Conservation (phyloP, 2,888 invertebrate species). For the Pristionchus maxplancki region DNA sequence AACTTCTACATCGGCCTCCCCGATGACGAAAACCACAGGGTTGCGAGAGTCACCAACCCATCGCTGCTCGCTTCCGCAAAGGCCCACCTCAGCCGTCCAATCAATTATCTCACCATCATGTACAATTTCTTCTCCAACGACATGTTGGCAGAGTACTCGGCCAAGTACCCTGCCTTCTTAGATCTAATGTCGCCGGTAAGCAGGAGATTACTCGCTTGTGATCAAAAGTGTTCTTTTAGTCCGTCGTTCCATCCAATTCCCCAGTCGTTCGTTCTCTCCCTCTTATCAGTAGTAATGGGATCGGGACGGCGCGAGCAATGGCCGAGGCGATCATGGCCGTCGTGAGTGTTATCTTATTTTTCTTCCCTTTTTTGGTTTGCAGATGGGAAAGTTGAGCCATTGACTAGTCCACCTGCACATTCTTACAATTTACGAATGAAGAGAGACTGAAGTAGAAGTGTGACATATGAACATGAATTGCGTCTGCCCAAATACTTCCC, state of each 20-base stretch:
- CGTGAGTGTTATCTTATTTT: background rate
- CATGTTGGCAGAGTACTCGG: background rate
- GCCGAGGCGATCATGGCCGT: background rate
- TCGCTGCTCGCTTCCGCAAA: background rate
- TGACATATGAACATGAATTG: background rate
- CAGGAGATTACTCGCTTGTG: background rate
- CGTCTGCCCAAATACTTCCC: background rate
- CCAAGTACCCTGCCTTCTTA: constrained; percentile 20
- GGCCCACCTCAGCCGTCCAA: background rate
- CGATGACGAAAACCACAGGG: background rate
- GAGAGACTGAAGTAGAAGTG: background rate
- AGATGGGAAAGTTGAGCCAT: background rate
- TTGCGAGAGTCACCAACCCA: constrained; percentile 29
- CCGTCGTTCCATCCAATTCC: constrained; percentile 21
- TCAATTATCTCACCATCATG: background rate
- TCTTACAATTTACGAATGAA: background rate
- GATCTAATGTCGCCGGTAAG: constrained; percentile 42
- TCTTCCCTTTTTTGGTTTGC: no score
- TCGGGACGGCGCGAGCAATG: constrained; percentile 26
- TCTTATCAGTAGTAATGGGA: background rate
- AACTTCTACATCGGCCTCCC: constrained; percentile 14
- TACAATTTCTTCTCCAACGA: constrained; percentile 8
- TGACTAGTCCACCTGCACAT: background rate
- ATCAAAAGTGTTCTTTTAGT: background rate
- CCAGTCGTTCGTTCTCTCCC: constrained; percentile 10